Base-by-base conservation (phyloP, 2,888 invertebrate genomes). In the Drosophila helvetica region DNA sequence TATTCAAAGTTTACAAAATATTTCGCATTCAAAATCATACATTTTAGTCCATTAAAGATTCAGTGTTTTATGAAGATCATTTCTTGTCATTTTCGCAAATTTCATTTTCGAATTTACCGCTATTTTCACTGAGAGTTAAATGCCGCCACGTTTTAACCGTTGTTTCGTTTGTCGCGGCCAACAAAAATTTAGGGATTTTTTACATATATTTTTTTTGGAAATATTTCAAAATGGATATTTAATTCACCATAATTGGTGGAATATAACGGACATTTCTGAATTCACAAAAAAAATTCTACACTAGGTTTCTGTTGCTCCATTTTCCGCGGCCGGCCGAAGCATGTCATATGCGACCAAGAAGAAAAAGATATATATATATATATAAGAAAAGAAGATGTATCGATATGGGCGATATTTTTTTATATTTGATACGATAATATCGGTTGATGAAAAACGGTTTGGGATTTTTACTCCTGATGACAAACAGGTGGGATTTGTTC, bases 71-170 rank as follows among this genome's bases (percentile, higher is more conserved):
- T 7, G 6, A n/a, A 38, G 15, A 38, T 38, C 7, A 7, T 38
- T 38, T 38, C 38, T 38, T 38, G 38, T 38, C n/a, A 17, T 7
- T 30, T 30, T 46, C 4, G 4, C 25, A 56, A n/a, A 6, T n/a
- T n/a, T n/a, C 15, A 19, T 46, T n/a, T 51, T 58, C 2, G 18
- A 58, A 25, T 42, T 46, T n/a, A 47, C 22, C 30, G n/a, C 54
- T 25, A 12, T 12, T 18, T 45, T 45, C 9, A 15, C 22, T 30
- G 18, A 6, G 12, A 51, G 12, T 30, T 30, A 1, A 38, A n/a
- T 38, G 15, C 38, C 15, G n/a, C 6, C 15, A 38, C 38, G 38
- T n/a, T 38, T 38, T 7, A 38, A 38, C 15, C 15, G 38, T 38
- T 38, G n/a, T 38, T 38, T 15, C 15, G 15, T 38, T 38, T 15